Base-by-base conservation (phyloP, 2,797 vertebrate genomes). In the Bufotes viridis region DNA sequence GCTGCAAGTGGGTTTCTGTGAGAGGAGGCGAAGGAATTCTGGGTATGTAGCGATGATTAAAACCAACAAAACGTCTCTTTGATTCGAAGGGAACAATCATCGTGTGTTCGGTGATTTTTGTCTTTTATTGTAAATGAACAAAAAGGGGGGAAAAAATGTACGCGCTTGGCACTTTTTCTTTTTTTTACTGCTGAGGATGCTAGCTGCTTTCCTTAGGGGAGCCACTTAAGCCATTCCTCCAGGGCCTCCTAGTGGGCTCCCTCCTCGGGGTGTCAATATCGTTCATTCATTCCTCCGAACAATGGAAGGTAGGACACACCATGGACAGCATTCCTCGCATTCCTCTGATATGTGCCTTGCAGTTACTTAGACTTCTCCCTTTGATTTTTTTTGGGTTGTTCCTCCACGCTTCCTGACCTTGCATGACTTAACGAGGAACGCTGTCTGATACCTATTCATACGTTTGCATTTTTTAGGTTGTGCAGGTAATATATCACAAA, bases 1-100 rank as follows among this genome's bases (percentile, higher is more conserved):
- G 89, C 91, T 91, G 91, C 91, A 86, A 81, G 92, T 92, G 91
- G 93, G 92, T 92, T 91, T 92, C 88, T 90, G 76, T 72, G 70
- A 61, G 82, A 91, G 91, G 86, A 90, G 92, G 91, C 88, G 89
- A 82, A 76, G 88, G 90, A 93, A 94, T 91, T 90, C 65, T 7
- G 91, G 87, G 90, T 93, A 93, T 93, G 88, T 83, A 67, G 67
- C 89, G 67, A 87, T 90, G 87, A 90, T 87, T 72, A 90, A 42
- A 90, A 82, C 60, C 53, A n/a, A 87, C 91, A 90, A 94, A 92
- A 81, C 84, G 86, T 82, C 22, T 79, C 90, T 93, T 94, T 94
- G 92, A 92, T 92, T 90, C 75, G 78, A 88, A 75, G 69, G 81
- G 83, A 91, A 91, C 88, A 91, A 91, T 91, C 78, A 82, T 79